Evolutionary conservation across 2,797 vertebrate genomes (phyloP), one percentile per base, ranked within the genome.

Genomic region (Philypnodon macrostomus): DNA sequence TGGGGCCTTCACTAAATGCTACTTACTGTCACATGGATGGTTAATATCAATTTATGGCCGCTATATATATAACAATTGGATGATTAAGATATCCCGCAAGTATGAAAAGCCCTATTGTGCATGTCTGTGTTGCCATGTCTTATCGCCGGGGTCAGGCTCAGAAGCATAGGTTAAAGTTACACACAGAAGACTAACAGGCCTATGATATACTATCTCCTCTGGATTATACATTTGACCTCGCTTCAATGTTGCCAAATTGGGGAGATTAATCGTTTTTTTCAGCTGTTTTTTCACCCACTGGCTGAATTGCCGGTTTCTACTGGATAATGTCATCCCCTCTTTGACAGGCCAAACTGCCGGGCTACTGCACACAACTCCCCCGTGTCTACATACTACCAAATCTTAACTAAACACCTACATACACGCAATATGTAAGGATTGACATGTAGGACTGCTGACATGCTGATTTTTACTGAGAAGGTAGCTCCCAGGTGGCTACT

Each of bases 161-260:
- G 66, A 67, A 56, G n/a, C n/a, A n/a, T n/a, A n/a, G 57, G 64
- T 58, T 79, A 67, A 65, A 65, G 61, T 75, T 67, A 67, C 68
- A 60, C 53, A 53, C 23, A 37, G n/a, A 62, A 72, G 66, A 53
- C 59, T 49, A 47, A 74, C 72, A 66, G 51, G 49, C 42, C 54
- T 63, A 63, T 84, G 80, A 85, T 67, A 79, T 58, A 70, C 53
- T 55, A 83, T 80, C 79, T 47, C 24, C 48, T 77, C 72, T 76
- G 84, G 80, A 79, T 77, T 77, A 75, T 57, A 65, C 58, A 70
- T 75, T 71, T 75, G 58, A 67, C 74, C 57, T 64, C 47, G 52
- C 41, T 35, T 63, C 47, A n/a, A 27, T 65, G 69, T 73, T 59
- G 49, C 65, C 48, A 77, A 73, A 73, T 52, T 69, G 58, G 57